Evolutionary conservation across 2,888 invertebrate genomes (phyloP).

Genomic region (Chloroclystis v-ata): DNA sequence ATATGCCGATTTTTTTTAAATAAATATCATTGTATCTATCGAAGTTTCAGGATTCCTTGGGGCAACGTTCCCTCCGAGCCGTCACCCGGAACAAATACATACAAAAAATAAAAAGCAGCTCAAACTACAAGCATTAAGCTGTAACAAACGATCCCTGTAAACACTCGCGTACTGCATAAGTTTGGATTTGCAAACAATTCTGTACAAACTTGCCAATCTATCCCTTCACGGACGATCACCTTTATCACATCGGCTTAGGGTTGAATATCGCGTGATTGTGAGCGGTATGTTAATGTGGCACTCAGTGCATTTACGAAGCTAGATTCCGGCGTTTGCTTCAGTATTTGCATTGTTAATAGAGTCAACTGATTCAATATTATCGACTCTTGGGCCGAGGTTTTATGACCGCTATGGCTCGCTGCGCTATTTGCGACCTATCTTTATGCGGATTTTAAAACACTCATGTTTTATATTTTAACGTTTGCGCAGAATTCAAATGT

Average conservation of each 20-base stretch:
- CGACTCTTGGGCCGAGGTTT: conserved; percentile 38
- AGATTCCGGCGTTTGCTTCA: conserved; percentile 52
- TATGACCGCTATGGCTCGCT: conserved; percentile 14
- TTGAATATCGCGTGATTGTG: conserved; percentile 17
- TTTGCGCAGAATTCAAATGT: too few species aligned
- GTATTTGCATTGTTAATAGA: conserved; percentile 71
- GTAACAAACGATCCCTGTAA: conserved; percentile 65
- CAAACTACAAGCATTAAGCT: conserved; percentile 63
- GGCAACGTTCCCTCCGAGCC: too few species aligned
- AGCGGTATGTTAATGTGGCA: conserved; percentile 30
- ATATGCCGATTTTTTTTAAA: too few species aligned
- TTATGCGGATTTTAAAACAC: neutral
- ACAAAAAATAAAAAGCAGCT: conserved; percentile 42
- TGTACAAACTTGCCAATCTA: conserved; percentile 45
- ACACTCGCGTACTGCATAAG: conserved; percentile 63
- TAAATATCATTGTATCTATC: too few species aligned
- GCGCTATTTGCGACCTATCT: neutral
- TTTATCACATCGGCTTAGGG: conserved; percentile 21
- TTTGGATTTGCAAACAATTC: conserved; percentile 66
- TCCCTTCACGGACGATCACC: conserved; percentile 16
- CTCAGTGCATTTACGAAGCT: conserved; percentile 59
- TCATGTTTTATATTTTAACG: too few species aligned
- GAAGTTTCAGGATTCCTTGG: too few species aligned
- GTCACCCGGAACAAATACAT: conserved; percentile 4
- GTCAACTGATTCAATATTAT: conserved; percentile 67